These are phyloP conservation scores for Scomberomorus guttatus DNA, from an alignment of 2,797 vertebrate species.

Conservation along the genomic window DNA sequence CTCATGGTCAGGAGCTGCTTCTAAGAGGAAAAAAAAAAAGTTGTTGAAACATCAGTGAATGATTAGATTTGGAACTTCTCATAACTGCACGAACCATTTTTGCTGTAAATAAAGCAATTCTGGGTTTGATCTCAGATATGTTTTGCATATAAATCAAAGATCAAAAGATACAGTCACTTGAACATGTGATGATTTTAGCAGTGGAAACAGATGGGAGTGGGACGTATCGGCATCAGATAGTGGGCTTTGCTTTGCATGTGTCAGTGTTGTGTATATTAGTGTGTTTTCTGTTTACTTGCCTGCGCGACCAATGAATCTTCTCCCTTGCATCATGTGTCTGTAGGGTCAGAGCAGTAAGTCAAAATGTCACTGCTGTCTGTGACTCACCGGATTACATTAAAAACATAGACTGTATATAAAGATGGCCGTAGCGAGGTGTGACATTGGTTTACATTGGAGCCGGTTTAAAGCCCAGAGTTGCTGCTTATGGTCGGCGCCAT, in stretches of 20 bases:
- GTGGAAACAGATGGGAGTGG: conserved; percentile 77
- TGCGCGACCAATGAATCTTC: conserved; percentile 49
- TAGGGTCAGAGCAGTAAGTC: conserved; percentile 19
- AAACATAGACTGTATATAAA: too few relatives aligned
- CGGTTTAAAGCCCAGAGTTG: too few relatives aligned
- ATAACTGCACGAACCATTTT: neutral
- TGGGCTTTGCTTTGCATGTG: conserved; percentile 60
- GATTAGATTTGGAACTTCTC: neutral
- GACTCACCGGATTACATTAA: conserved; percentile 2
- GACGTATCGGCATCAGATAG: conserved; percentile 64
- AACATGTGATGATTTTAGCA: conserved; percentile 52
- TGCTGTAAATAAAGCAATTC: conserved; percentile 1
- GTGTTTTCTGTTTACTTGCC: conserved; percentile 51
- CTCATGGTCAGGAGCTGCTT: conserved; percentile 7
- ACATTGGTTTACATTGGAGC: too few relatives aligned
- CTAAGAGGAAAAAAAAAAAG: neutral
- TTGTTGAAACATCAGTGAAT: conserved; percentile 3
- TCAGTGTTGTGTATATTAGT: conserved; percentile 47
- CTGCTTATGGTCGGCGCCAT: too few relatives aligned
- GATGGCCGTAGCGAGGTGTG: too few relatives aligned
- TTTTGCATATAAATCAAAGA: conserved; percentile 47
- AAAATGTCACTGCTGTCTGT: conserved; percentile 10
- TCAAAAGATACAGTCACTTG: conserved; percentile 46
- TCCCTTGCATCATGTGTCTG: conserved; percentile 10
- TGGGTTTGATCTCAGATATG: conserved; percentile 11